Evolutionary conservation across 2,888 invertebrate genomes (phyloP).

Genomic region (Masnerella sp.): DNA sequence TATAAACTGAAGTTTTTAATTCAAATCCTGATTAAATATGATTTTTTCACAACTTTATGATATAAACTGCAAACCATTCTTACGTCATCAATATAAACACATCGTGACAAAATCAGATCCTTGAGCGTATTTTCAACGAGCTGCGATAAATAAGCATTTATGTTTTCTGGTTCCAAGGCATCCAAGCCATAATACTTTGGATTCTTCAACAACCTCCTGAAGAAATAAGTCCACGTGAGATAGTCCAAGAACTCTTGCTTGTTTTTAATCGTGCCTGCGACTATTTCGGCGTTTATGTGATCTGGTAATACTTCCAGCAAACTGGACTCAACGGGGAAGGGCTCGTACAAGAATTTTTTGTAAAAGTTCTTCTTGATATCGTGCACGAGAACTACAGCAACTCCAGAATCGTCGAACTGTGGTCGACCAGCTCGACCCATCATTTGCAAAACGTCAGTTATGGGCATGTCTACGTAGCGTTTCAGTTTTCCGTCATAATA

Average conservation of each 20-base stretch:
- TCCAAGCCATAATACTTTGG: conserved; percentile 93
- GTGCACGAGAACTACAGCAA: conserved; percentile 93
- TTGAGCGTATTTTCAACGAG: conserved; percentile 89
- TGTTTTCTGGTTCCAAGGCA: conserved; percentile 82
- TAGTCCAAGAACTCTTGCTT: conserved; percentile 97
- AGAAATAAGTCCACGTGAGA: conserved; percentile 99
- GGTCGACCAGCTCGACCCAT: conserved; percentile 99
- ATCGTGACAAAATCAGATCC: conserved; percentile 86
- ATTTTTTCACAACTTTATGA: too few relatives aligned
- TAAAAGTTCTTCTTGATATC: conserved; percentile 99
- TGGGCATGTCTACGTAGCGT: conserved; percentile 99
- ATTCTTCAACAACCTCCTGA: conserved; percentile 93
- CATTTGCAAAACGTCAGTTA: conserved; percentile 99
- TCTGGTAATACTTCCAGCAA: conserved; percentile 94
- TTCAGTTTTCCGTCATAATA: conserved; percentile 98
- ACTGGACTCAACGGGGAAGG: conserved; percentile 99
- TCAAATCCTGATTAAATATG: too few relatives aligned
- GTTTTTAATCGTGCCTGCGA: conserved; percentile 95
- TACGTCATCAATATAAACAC: conserved; percentile 88
- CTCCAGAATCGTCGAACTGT: conserved; percentile 95
- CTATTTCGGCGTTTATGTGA: conserved; percentile 98
- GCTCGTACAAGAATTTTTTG: conserved; percentile 98
- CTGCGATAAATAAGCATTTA: conserved; percentile 87
- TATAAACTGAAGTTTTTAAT: too few relatives aligned
- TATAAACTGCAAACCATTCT: too few relatives aligned